phyloP scores from a whole-genome alignment of 2,113 vertebrate species.

The Petaurus breviceps region DNA sequence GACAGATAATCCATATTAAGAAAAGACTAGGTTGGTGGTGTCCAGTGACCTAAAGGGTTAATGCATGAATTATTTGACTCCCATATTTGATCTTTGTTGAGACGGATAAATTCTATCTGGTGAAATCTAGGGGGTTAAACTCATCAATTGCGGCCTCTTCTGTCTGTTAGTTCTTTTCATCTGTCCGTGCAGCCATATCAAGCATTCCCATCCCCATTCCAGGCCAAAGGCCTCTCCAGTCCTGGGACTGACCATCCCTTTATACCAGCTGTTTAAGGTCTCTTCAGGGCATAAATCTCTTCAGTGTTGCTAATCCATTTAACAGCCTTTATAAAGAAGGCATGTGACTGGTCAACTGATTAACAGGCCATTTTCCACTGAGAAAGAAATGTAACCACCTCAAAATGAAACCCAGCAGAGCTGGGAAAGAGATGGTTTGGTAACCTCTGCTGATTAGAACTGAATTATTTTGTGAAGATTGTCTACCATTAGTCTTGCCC shows the following conservation, averaged over 20 bases:
- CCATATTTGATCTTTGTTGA: conserved; percentile 34
- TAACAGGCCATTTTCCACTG: not conserved
- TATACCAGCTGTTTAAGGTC: conserved; percentile 37
- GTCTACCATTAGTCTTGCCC: not conserved
- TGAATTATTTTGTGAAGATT: conserved; percentile 10
- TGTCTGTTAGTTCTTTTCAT: not conserved
- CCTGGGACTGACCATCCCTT: conserved; percentile 10
- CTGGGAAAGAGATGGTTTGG: conserved; percentile 13
- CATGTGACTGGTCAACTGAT: not conserved
- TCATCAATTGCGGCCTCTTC: conserved; percentile 11
- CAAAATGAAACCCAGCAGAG: conserved; percentile 34
- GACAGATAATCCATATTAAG: not conserved
- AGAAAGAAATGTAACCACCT: conserved; percentile 16
- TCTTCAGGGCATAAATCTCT: conserved; percentile 20
- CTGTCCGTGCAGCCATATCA: not conserved
- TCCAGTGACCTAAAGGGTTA: conserved; percentile 20
- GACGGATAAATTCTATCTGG: not conserved
- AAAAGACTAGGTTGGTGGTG: not conserved
- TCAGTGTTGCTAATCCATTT: conserved; percentile 40
- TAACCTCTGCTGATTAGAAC: conserved; percentile 29
- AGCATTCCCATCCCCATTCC: not conserved
- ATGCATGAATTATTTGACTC: conserved; percentile 6
- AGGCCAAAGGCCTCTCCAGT: not conserved
- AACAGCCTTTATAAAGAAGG: conserved; percentile 25
- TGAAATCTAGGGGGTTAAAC: conserved; percentile 4